Percentiles rank a stretch among this genome's conserved stretches.
These are phyloP conservation scores for Luperina testacea DNA, from an alignment of 2,888 invertebrate species.

Conservation along the genomic window DNA sequence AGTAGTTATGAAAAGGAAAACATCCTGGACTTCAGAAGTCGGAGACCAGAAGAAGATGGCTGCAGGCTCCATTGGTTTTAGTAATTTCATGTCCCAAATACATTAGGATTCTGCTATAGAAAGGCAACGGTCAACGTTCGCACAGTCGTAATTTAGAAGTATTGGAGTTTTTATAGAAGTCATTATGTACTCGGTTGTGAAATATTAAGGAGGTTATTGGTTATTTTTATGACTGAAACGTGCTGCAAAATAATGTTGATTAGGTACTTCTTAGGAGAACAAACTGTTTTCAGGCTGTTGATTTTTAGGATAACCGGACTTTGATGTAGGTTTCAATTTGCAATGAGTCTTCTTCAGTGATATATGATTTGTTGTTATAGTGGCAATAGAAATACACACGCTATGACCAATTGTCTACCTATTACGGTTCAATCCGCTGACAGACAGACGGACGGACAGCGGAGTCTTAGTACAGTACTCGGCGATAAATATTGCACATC, in stretches of 20 bases:
- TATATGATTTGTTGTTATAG: too few relatives aligned
- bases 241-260: constrained; percentile 28
- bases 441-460: too few relatives aligned
- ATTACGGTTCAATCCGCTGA: too few relatives aligned
- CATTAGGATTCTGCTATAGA: constrained; percentile 36
- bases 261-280: background rate
- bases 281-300: too few relatives aligned
- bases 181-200: constrained; percentile 38
- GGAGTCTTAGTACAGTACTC: too few relatives aligned
- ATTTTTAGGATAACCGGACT: background rate
- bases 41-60: background rate
- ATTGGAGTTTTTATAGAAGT: constrained; percentile 46
- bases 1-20: background rate
- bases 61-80: background rate
- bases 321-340: background rate
- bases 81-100: constrained; percentile 23
- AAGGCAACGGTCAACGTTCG: constrained; percentile 33
- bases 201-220: constrained; percentile 44
- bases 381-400: too few relatives aligned
- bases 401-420: too few relatives aligned
- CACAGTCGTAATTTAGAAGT: constrained; percentile 40
- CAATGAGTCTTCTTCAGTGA: too few relatives aligned
- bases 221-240: constrained; percentile 27
- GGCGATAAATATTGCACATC: too few relatives aligned
- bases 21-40: background rate